Evolutionary conservation across 2,888 invertebrate species (phyloP), one percentile per base, ranked within the genome.

Genomic region (Nemapogon koenigi): DNA sequence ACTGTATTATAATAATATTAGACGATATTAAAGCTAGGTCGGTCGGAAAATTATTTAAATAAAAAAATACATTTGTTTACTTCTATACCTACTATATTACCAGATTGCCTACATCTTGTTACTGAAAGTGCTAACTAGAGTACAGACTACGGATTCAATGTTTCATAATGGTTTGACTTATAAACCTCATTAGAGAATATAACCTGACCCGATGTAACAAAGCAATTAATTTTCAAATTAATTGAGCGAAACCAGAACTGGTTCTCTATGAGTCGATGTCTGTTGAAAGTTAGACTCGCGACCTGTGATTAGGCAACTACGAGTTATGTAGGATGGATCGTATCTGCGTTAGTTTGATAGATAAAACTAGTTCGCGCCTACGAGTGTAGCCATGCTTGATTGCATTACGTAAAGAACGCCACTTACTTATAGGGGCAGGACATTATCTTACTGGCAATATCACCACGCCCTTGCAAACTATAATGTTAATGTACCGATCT

Each of bases 141-240:
- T 7, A 22, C 6, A 22, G 22, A 22, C 10, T 22, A 10, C 6
- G 22, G 22, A 22, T 22, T n/a, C n/a, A 11, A 13, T 28, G 11
- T 65, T 68, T 63, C 62, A 58, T 59, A 65, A 66, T 54, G 51
- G 10, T 43, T 46, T 59, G 58, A 54, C 59, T 61, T 59, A 59
- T 49, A 59, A 59, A 64, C 59, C 62, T 61, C 53, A 58, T 57
- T 64, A 60, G 44, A 42, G 47, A 18, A 18, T 7, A 22, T 13
- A 26, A 35, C 26, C 29, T 37, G 43, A 65, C 60, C 62, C 57
- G 51, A 53, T 62, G 56, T 59, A 58, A 53, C 53, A 59, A 56
- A 63, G 55, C 58, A 69, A 73, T 67, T 67, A 63, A 64, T 68
- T 68, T 68, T 62, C 52, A 64, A 70, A 65, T 66, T 68, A 67